Conservation (phyloP, 1,140 invertebrate species). For the Zaprionus africanus region DNA sequence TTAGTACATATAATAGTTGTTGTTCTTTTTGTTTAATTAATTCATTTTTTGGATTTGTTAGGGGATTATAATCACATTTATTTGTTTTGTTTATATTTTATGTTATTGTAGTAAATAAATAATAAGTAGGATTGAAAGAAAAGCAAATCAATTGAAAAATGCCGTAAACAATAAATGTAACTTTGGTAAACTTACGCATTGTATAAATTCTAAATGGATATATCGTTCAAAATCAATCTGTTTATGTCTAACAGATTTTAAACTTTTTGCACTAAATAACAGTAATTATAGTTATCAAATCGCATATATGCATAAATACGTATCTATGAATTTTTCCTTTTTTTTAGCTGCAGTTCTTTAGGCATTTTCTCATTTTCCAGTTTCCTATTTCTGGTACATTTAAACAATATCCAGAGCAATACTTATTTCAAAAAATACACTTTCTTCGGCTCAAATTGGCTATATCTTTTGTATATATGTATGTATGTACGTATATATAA, state of each 20-base stretch:
- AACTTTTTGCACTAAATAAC: conserved; percentile 64
- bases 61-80: conserved; percentile 71
- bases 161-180: conserved; percentile 68
- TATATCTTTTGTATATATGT: conserved; percentile 20
- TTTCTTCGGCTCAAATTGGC: conserved; percentile 17
- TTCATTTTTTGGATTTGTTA: conserved; percentile 41
- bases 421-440: conserved; percentile 72
- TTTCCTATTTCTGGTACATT: conserved; percentile 22
- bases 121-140: conserved; percentile 51
- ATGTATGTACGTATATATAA: neutral
- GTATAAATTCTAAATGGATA: conserved; percentile 72
- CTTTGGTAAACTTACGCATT: conserved; percentile 77
- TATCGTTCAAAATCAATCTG: conserved; percentile 12
- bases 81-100: conserved; percentile 54
- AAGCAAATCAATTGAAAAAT: conserved; percentile 56
- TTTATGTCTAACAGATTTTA: conserved; percentile 41
- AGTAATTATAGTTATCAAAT: conserved; percentile 58
- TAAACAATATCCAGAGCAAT: conserved; percentile 49
- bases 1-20: conserved; percentile 66
- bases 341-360: conserved; percentile 24
- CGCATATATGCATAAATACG: conserved; percentile 1
- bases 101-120: conserved; percentile 57
- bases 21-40: conserved; percentile 51
- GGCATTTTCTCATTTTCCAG: neutral
- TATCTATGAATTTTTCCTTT: conserved; percentile 19